phyloP scores from a whole-genome alignment of 2,113 vertebrate species.

The Tragelaphus scriptus region DNA sequence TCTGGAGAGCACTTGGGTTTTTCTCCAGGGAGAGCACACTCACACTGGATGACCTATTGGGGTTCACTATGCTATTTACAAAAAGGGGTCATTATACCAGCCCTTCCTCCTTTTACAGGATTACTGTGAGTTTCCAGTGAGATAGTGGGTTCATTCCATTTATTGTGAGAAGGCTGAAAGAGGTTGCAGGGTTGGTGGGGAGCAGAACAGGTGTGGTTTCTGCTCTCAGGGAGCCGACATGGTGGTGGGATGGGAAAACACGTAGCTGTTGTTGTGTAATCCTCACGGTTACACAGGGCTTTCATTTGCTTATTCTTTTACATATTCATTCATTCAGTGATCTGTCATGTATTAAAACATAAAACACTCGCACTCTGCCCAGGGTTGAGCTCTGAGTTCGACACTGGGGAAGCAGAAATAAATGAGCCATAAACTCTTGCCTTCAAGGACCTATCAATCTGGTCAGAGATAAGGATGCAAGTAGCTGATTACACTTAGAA shows the following conservation, averaged over 20 bases:
- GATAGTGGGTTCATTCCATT: background rate
- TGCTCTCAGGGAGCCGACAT: fast-evolving
- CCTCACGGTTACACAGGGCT: background rate
- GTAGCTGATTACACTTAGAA: background rate
- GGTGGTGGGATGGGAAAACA: background rate
- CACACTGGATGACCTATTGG: background rate
- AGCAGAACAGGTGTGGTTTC: background rate
- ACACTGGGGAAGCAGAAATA: background rate
- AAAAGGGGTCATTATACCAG: background rate
- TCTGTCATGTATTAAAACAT: background rate
- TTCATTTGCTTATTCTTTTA: background rate
- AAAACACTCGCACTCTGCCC: background rate
- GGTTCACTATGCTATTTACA: background rate
- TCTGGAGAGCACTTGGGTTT: background rate
- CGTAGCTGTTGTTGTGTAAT: background rate
- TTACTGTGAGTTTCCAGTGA: background rate
- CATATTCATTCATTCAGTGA: background rate
- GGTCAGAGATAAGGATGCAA: background rate
- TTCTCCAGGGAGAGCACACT: background rate
- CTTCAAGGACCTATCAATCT: background rate
- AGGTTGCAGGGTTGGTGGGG: background rate
- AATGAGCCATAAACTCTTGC: background rate
- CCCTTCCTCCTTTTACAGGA: background rate
- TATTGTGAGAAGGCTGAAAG: background rate
- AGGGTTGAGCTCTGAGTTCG: background rate